These are phyloP conservation scores for Sinocyclocheilus maitianheensis DNA, from an alignment of 2,113 vertebrate genomes.

Conservation along the genomic window DNA sequence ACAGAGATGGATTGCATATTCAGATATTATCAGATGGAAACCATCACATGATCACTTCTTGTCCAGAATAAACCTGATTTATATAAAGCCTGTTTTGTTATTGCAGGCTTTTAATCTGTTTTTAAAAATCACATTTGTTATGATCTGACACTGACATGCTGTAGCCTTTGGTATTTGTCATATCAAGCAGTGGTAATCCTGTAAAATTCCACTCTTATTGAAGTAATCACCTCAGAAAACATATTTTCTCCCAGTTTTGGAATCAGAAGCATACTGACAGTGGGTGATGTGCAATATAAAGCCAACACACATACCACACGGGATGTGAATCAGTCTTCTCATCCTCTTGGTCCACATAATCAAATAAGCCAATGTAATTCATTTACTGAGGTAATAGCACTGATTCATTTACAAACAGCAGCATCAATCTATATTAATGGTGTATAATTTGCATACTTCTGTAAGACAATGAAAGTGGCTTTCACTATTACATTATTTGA, in stretches of 20 bases:
- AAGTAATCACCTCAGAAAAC: background rate
- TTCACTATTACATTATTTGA: background rate
- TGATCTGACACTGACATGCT: background rate
- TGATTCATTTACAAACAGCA: background rate
- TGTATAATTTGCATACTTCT: background rate
- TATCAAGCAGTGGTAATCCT: background rate
- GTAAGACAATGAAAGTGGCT: background rate
- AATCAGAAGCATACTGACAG: background rate
- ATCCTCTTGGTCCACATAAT: slow-evolving; percentile 19
- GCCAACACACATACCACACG: background rate
- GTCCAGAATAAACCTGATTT: background rate
- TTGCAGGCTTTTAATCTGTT: background rate
- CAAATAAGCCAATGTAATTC: background rate
- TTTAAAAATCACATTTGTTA: background rate
- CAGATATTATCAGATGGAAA: background rate
- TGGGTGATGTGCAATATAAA: slow-evolving; percentile 1
- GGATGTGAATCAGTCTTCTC: background rate
- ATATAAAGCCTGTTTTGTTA: background rate
- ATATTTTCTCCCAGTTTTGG: background rate
- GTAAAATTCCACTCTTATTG: background rate
- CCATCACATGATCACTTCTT: background rate
- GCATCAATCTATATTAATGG: background rate
- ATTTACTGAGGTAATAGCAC: slow-evolving; percentile 23
- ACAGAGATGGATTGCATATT: slow-evolving; percentile 9
- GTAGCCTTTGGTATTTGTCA: background rate